These are phyloP conservation scores for Zapus hudsonius DNA, from an alignment of 2,113 vertebrate species.

Conservation along the genomic window DNA sequence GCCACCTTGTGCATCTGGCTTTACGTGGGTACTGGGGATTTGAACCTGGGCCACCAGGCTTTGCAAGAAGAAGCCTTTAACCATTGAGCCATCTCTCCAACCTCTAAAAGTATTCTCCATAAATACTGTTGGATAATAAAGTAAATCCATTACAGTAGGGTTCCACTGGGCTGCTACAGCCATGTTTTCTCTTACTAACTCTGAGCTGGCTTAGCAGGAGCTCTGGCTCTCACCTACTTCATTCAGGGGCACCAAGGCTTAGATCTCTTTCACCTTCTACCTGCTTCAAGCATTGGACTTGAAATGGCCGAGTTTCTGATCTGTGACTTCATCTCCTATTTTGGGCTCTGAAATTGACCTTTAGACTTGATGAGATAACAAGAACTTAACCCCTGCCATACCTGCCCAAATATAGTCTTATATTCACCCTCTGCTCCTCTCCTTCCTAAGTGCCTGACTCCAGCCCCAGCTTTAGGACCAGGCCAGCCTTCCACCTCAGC, in stretches of 20 bases:
- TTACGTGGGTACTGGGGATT: too few relatives aligned
- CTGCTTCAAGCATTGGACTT: neutral
- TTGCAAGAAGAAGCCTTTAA: too few relatives aligned
- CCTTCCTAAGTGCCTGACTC: conserved; percentile 5
- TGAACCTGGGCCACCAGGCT: too few relatives aligned
- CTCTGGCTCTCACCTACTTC: neutral
- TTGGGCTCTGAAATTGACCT: conserved; percentile 54
- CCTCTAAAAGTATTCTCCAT: neutral
- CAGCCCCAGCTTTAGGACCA: neutral
- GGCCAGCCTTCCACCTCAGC: neutral
- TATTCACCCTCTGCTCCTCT: neutral
- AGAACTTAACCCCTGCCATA: conserved; percentile 49
- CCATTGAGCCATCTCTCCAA: too few relatives aligned
- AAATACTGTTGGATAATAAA: neutral
- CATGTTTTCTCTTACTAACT: neutral
- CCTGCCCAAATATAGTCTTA: conserved; percentile 33
- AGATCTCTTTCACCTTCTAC: neutral
- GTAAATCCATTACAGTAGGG: neutral
- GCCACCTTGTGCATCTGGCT: too few relatives aligned
- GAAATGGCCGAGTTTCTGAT: neutral
- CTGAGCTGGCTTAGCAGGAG: neutral
- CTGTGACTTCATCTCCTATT: conserved; percentile 59
- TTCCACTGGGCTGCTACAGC: neutral
- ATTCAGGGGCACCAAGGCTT: too few relatives aligned
- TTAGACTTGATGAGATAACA: conserved; percentile 49